Percentiles rank a stretch among this genome's conserved stretches.
Evolutionary conservation across 2,888 invertebrate genomes (phyloP).

Genomic region (Cephus rjabovi): DNA sequence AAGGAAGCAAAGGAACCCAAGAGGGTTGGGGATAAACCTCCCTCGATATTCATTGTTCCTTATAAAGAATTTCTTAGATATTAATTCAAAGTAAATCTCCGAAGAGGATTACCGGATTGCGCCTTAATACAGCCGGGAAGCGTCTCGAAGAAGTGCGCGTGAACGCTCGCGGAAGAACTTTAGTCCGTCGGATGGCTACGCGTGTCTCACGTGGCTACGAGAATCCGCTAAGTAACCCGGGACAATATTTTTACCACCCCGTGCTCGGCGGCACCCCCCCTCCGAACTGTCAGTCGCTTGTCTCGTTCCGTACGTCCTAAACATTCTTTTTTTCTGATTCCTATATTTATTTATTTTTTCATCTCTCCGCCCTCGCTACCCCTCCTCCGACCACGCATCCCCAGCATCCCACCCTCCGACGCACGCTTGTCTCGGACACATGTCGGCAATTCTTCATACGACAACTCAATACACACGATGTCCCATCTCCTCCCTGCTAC

Average conservation of each 20-base stretch:
- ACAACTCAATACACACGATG: slow-evolving; percentile 22
- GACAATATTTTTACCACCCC: not conserved
- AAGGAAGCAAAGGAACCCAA: slow-evolving; percentile 13
- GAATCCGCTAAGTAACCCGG: slow-evolving; percentile 5
- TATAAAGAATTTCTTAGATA: not conserved
- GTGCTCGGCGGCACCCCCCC: not conserved
- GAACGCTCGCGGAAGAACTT: slow-evolving; percentile 11
- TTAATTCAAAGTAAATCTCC: slow-evolving; percentile 2
- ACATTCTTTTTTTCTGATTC: slow-evolving; percentile 11
- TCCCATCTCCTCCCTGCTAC: slow-evolving; percentile 4
- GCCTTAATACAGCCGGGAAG: not conserved
- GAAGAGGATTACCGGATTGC: not conserved
- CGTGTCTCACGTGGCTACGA: not conserved
- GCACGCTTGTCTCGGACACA: slow-evolving; percentile 21
- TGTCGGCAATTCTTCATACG: slow-evolving; percentile 24
- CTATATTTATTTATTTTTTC: slow-evolving; percentile 14
- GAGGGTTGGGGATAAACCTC: not conserved
- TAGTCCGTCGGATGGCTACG: not conserved
- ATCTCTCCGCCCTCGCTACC: not conserved
- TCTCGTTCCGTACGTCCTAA: slow-evolving; percentile 12
- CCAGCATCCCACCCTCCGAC: not conserved
- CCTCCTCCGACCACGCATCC: not conserved
- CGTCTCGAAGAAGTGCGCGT: not conserved
- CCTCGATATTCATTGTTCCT: slow-evolving; percentile 1
- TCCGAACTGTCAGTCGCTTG: slow-evolving; percentile 17